phyloP scores from a whole-genome alignment of 2,113 vertebrate genomes.

The Seriola aureovittata region DNA sequence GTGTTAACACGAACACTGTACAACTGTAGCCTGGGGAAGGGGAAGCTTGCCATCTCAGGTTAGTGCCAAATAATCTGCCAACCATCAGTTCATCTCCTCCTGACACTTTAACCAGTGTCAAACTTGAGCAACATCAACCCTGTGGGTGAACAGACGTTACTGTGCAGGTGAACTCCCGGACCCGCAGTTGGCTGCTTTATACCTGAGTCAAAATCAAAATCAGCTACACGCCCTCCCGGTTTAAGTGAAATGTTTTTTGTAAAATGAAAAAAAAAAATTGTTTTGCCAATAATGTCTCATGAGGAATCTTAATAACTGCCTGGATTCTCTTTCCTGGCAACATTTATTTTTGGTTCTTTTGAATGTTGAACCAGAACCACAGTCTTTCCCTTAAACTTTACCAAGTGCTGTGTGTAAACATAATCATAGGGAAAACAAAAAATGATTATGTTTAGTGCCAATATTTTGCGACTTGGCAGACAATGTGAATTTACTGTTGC shows the following conservation, averaged over 20 bases:
- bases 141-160: slow-evolving; percentile 26
- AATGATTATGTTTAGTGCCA: no score
- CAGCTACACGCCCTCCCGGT: background rate
- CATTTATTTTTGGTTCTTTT: background rate
- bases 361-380: background rate
- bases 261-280: background rate
- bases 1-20: background rate
- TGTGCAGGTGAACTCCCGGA: background rate
- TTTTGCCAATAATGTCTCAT: background rate
- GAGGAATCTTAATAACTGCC: background rate
- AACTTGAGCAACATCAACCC: slow-evolving; percentile 31
- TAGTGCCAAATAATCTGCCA: slow-evolving; percentile 17
- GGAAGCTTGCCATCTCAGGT: slow-evolving; percentile 8
- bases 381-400: background rate
- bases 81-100: slow-evolving; percentile 46
- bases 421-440: background rate
- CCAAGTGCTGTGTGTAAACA: background rate
- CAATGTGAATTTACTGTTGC: background rate
- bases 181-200: background rate
- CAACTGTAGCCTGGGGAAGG: slow-evolving; percentile 13
- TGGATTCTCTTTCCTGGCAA: background rate
- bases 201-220: slow-evolving; percentile 9
- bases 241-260: background rate
- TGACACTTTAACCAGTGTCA: slow-evolving; percentile 36
- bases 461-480: background rate